Base-by-base conservation (phyloP, 1,140 invertebrate genomes). In the Drosophila quadrilineata region DNA sequence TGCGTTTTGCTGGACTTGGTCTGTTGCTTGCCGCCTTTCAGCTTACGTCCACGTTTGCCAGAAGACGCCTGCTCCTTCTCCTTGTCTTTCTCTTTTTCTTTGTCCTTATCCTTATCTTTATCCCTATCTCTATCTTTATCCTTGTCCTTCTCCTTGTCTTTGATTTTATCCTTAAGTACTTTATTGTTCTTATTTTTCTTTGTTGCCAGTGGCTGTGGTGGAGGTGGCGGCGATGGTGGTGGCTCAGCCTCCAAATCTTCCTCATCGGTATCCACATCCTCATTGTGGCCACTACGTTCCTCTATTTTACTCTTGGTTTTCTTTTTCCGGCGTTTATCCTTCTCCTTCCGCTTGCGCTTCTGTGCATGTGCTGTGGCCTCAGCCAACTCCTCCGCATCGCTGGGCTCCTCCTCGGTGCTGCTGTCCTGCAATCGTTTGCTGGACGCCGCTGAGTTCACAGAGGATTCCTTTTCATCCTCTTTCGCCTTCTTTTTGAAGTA, bases 301-400 rank as follows among this genome's bases (percentile, higher is more conserved):
- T 84, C 77, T 2, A 35, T 17, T 28, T 90, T 90, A 22, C 88
- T 89, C 22, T 91, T 91, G 35, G 33, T 90, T 77, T 64, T 91
- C 86, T 59, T 91, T 77, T 75, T 90, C 62, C 76, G 87, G 46
- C 68, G 64, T 84, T 89, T 90, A 29, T 90, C 89, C 62, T 88
- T 90, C 53, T 90, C 88, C 35, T 87, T 85, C 22, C 75, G 74
- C 45, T 89, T 89, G 17, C 87, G 75, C 29, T 88, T 89, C 36
- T 73, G 90, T 71, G 65, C 56, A 65, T 74, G 64, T 58, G 90
- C 64, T 75, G 64, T 62, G 12, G 84, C 77, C 87, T 76, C 90
- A 9, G 40, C 22, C 0, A 43, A 46, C 40, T 88, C 89, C 59
- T 91, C 90, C 0, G 75, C 85, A 38, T 48, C 89, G 77, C 52